Percentiles rank a stretch among this genome's conserved stretches.
Conservation (phyloP, 2,113 vertebrate species). For the Silurus asotus region DNA sequence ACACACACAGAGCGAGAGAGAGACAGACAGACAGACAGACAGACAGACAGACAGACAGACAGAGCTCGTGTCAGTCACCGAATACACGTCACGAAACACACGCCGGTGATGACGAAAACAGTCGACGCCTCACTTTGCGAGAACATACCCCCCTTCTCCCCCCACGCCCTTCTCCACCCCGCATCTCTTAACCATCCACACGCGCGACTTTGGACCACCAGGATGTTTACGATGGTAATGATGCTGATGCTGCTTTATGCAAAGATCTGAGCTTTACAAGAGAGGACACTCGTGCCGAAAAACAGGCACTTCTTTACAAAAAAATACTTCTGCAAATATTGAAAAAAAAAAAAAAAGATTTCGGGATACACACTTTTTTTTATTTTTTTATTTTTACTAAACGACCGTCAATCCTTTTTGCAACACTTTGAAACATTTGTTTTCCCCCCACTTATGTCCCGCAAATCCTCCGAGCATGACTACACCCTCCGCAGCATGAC, state of each 20-base stretch:
- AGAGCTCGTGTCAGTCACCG: background rate
- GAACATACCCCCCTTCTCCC: background rate
- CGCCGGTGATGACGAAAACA: constrained; percentile 34
- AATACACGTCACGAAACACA: constrained; percentile 31
- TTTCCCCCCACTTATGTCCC: constrained; percentile 80
- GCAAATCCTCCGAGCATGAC: constrained; percentile 87
- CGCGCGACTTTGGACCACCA: constrained; percentile 20
- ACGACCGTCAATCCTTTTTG: constrained; percentile 35
- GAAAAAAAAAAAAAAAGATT: background rate
- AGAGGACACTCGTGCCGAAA: background rate
- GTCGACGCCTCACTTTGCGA: constrained; percentile 23
- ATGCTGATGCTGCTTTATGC: constrained; percentile 24
- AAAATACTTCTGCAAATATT: background rate
- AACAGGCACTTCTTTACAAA: background rate
- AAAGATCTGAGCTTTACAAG: background rate
- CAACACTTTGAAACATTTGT: constrained; percentile 23
- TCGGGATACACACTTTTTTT: background rate
- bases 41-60: no score
- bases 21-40: no score
- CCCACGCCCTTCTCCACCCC: background rate
- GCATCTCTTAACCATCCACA: constrained; percentile 2
- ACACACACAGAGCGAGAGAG: no score
- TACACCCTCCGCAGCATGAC: constrained; percentile 90
- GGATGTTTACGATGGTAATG: background rate
- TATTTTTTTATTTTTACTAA: constrained; percentile 25